Percentiles rank a stretch among this genome's conserved stretches.
These are phyloP conservation scores for Ophion costatus DNA, from an alignment of 2,888 invertebrate species.

Conservation along the genomic window DNA sequence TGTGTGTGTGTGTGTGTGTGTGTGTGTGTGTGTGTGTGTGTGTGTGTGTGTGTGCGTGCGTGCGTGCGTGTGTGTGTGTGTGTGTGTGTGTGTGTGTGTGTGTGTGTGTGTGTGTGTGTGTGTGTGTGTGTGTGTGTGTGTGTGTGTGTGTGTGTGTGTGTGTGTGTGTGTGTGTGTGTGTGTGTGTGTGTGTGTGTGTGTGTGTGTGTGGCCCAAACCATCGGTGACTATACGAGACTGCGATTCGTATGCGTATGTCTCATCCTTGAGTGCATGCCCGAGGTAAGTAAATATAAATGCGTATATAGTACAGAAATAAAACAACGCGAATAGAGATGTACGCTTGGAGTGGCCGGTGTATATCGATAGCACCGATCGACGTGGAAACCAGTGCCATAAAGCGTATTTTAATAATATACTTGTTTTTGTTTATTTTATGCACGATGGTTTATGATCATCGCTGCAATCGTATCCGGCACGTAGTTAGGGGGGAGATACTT, in stretches of 20 bases:
- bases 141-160: too few relatives aligned
- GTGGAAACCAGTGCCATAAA: slow-evolving; percentile 32
- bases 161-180: too few relatives aligned
- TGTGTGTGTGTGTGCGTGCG: too few relatives aligned
- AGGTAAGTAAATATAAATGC: neutral
- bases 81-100: too few relatives aligned
- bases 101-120: too few relatives aligned
- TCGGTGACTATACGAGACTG: neutral
- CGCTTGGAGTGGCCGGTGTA: neutral
- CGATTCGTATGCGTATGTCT: neutral
- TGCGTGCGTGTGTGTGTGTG: too few relatives aligned
- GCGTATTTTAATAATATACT: neutral
- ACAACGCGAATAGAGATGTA: neutral
- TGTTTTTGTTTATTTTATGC: neutral
- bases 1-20: too few relatives aligned
- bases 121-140: too few relatives aligned
- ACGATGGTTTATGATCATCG: neutral
- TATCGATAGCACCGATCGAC: slow-evolving; percentile 7
- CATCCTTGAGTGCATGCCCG: neutral
- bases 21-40: too few relatives aligned
- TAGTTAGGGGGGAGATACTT: neutral
- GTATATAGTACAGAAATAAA: slow-evolving; percentile 18
- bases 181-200: too few relatives aligned
- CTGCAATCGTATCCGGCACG: neutral
- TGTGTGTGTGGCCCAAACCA: neutral